Percentiles rank a stretch among this genome's conserved stretches.
These are phyloP conservation scores for Rhopilema esculentum DNA, from an alignment of 30 jellyfish, hydroid and myxozoan genomes.

Conservation along the genomic window DNA sequence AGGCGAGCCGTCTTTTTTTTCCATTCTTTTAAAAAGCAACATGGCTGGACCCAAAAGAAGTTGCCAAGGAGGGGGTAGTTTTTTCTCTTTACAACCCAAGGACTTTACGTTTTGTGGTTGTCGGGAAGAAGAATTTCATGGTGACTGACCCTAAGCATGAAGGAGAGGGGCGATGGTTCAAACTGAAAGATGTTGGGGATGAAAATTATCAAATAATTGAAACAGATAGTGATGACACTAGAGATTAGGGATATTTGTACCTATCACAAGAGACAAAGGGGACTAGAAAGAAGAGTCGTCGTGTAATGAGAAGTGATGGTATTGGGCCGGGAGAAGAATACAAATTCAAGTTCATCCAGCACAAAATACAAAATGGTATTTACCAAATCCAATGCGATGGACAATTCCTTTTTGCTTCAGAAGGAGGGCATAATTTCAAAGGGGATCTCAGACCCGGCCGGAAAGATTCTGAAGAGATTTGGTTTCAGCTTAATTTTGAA, in stretches of 20 bases:
- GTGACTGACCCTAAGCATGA: background rate
- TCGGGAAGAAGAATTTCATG: background rate
- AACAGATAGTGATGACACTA: background rate
- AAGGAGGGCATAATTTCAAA: constrained; percentile 12
- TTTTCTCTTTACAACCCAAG: constrained; percentile 16
- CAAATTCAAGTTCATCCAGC: constrained; percentile 8
- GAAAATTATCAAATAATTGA: background rate
- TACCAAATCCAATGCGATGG: constrained; percentile 23
- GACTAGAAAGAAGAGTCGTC: background rate
- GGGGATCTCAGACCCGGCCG: constrained; percentile 13
- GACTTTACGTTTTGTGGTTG: background rate
- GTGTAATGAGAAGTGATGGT: constrained; percentile 1
- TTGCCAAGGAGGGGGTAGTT: background rate
- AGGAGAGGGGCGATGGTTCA: background rate
- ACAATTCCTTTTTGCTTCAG: background rate
- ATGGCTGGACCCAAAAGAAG: constrained; percentile 12
- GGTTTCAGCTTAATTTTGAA: constrained; percentile 17
- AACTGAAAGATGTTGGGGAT: constrained; percentile 10
- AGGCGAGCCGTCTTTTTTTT: background rate
- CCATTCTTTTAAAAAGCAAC: background rate
- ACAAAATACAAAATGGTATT: constrained; percentile 6
- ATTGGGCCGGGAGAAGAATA: background rate
- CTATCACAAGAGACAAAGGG: constrained; percentile 6
- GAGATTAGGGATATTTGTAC: constrained; percentile 4
- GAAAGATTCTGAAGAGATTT: constrained; percentile 5